phyloP scores from a whole-genome alignment of 2,113 vertebrate species.

The Chaetodon auriga region DNA sequence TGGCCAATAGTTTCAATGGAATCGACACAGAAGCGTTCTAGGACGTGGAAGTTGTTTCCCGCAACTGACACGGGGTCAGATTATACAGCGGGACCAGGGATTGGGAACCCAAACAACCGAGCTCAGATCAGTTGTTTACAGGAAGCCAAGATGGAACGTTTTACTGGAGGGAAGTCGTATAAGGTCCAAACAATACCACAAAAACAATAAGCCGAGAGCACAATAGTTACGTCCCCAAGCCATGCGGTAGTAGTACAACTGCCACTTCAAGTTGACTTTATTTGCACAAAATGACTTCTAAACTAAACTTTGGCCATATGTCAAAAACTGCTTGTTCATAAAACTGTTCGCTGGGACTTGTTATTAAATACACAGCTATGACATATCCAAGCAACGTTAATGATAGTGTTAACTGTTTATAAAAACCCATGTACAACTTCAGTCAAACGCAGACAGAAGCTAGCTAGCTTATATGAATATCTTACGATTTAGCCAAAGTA shows the following conservation, averaged over 20 bases:
- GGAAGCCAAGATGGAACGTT: neutral
- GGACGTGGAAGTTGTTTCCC: accelerated
- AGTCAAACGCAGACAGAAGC: neutral
- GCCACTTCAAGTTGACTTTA: no score
- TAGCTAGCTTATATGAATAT: neutral
- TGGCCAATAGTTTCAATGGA: conserved; percentile 39
- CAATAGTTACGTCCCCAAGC: accelerated
- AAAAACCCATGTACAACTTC: neutral
- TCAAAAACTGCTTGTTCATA: neutral
- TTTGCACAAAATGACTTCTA: neutral
- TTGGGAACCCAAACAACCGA: no score
- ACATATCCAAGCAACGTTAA: neutral
- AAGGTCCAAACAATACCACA: neutral
- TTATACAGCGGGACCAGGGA: accelerated
- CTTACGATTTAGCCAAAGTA: accelerated
- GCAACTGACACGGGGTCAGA: conserved; percentile 10
- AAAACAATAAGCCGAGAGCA: neutral
- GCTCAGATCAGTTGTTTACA: neutral
- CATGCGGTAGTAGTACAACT: neutral
- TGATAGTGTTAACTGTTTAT: no score
- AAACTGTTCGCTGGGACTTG: neutral
- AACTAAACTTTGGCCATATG: neutral
- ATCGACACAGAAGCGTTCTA: neutral
- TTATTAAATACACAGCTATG: neutral
- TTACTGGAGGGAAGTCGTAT: neutral